These are phyloP conservation scores for Anoplius nigerrimus DNA, from an alignment of 2,888 invertebrate species.

Conservation along the genomic window DNA sequence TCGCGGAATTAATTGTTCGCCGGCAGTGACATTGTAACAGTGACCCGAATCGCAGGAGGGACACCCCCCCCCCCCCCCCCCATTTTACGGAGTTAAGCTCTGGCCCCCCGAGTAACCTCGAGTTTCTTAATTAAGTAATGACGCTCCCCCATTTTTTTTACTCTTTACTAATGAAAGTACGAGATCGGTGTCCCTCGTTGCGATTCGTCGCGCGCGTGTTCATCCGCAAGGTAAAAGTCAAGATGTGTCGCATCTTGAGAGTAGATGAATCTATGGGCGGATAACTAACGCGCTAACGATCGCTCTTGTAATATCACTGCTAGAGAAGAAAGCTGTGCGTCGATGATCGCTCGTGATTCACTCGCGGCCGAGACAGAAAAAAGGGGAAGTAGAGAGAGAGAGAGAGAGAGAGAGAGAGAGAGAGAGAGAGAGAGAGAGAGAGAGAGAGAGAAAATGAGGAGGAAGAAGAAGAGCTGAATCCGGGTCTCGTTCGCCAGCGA, in stretches of 20 bases:
- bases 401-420: too few species aligned
- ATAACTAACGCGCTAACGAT: slow-evolving; percentile 20
- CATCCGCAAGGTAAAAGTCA: background rate
- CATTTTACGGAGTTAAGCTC: too few species aligned
- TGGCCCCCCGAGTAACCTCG: too few species aligned
- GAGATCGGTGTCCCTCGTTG: background rate
- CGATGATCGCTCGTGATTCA: slow-evolving; percentile 42
- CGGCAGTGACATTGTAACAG: slow-evolving; percentile 45
- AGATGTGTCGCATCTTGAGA: too few species aligned
- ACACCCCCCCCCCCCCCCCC: slow-evolving; percentile 7
- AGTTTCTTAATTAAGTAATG: too few species aligned
- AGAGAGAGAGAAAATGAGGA: too few species aligned
- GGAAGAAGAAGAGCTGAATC: too few species aligned
- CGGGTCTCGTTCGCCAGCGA: slow-evolving; percentile 39
- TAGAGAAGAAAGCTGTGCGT: slow-evolving; percentile 27
- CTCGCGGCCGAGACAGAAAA: slow-evolving; percentile 39
- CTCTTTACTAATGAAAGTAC: background rate
- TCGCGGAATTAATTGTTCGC: slow-evolving; percentile 2
- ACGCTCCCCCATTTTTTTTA: too few species aligned
- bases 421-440: too few species aligned
- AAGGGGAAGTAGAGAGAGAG: too few species aligned
- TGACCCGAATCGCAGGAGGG: slow-evolving; percentile 31
- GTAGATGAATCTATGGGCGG: too few species aligned
- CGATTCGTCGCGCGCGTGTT: too few species aligned
- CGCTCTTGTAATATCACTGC: slow-evolving; percentile 44